Evolutionary conservation across 2,113 vertebrate genomes (phyloP).

Genomic region (Ageneiosus marmoratus): DNA sequence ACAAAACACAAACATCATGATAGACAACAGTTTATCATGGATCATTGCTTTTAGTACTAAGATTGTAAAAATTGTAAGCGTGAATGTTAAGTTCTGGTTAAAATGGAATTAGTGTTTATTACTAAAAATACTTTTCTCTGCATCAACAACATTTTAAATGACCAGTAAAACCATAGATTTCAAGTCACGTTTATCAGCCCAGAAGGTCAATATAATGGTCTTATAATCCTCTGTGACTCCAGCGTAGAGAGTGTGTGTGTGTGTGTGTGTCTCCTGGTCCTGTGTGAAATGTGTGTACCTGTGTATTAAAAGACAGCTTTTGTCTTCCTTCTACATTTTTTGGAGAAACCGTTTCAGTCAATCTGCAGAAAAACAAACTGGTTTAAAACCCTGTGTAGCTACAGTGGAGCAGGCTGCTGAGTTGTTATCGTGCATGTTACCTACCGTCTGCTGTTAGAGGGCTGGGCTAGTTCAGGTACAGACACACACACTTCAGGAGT

Average conservation of each 20-base stretch:
- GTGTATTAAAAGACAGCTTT: background rate
- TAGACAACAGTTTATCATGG: background rate
- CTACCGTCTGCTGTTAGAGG: slow-evolving; percentile 69
- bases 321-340: slow-evolving; percentile 41
- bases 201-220: background rate
- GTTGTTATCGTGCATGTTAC: background rate
- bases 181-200: background rate
- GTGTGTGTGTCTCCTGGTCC: background rate
- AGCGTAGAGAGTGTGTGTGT: background rate
- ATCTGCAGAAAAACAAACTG: slow-evolving; percentile 49
- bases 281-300: slow-evolving; percentile 33
- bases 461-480: slow-evolving; percentile 60
- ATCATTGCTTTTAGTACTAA: background rate
- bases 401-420: background rate
- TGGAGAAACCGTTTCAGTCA: slow-evolving; percentile 48
- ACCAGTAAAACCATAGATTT: background rate
- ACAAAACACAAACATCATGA: background rate
- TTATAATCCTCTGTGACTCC: background rate
- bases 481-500: slow-evolving; percentile 66
- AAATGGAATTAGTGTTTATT: background rate
- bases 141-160: background rate
- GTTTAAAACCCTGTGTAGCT: background rate
- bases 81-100: background rate
- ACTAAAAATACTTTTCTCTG: background rate
- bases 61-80: background rate